A percentile compares a stretch with the other conserved stretches of the same genome.
Evolutionary conservation across 2,797 vertebrate genomes (phyloP).

Genomic region (Numenius phaeopus): DNA sequence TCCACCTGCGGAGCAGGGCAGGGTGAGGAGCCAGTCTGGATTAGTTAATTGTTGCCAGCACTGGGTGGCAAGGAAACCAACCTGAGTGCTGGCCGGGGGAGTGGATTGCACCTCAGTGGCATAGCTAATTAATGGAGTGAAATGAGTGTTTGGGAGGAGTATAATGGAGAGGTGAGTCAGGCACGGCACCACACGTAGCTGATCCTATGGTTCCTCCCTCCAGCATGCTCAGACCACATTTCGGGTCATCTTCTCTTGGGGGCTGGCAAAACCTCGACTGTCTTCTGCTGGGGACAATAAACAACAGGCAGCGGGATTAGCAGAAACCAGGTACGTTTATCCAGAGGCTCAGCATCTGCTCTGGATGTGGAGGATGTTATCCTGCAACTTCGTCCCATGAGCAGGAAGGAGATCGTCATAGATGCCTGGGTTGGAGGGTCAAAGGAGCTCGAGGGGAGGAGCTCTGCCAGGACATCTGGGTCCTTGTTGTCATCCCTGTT

Average conservation of each 20-base stretch:
- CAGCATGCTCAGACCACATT: background rate
- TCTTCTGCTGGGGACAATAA: background rate
- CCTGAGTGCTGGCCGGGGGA: rapidly evolving
- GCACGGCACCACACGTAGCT: background rate
- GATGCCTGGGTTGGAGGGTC: background rate
- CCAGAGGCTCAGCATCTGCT: background rate
- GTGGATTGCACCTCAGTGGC: background rate
- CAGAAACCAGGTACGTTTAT: background rate
- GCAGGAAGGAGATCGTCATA: background rate
- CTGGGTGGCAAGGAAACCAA: background rate
- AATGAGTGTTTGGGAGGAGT: background rate
- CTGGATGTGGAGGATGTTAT: background rate
- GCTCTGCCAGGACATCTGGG: background rate
- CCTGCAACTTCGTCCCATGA: rapidly evolving
- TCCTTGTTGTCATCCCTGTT: background rate
- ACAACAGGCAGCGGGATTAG: background rate
- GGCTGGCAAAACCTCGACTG: background rate
- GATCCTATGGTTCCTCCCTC: background rate
- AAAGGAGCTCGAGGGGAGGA: background rate
- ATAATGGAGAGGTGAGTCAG: background rate
- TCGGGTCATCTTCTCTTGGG: background rate
- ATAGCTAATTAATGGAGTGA: background rate
- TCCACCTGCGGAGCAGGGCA: background rate
- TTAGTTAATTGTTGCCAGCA: background rate
- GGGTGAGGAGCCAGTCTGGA: background rate